A percentile compares a stretch with the other conserved stretches of the same genome.
phyloP scores from a whole-genome alignment of 1,140 invertebrate species.

The Lordiphosa stackelbergi region DNA sequence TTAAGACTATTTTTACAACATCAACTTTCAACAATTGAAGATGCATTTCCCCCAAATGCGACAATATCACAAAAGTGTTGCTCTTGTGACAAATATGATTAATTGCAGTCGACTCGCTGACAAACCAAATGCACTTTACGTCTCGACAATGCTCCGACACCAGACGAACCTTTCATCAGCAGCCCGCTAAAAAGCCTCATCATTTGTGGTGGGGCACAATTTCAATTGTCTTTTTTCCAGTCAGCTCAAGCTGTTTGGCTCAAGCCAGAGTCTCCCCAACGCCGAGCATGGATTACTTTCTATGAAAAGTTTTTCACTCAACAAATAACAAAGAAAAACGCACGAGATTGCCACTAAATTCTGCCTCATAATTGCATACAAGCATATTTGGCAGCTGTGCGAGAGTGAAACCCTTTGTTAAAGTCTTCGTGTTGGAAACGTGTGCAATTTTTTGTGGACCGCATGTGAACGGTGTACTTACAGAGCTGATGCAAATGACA shows the following conservation, averaged over 20 bases:
- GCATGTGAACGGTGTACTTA: no score
- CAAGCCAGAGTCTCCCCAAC: not conserved
- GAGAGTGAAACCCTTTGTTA: not conserved
- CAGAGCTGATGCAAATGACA: no score
- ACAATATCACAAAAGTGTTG: not conserved
- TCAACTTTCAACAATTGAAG: constrained; percentile 12
- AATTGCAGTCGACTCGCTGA: constrained; percentile 4
- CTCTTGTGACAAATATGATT: constrained; percentile 24
- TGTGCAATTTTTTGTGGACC: no score
- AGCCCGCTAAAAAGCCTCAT: constrained; percentile 6
- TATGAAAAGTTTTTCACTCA: constrained; percentile 17
- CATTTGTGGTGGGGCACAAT: constrained; percentile 21
- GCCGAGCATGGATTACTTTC: constrained; percentile 6
- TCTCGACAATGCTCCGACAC: constrained; percentile 1
- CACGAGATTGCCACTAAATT: constrained; percentile 34
- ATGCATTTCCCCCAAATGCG: constrained; percentile 1
- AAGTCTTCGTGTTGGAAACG: no score
- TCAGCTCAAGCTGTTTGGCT: no score
- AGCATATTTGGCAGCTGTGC: not conserved
- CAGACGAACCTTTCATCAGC: constrained; percentile 1
- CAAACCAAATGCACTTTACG: constrained; percentile 19
- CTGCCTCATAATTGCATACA: constrained; percentile 26
- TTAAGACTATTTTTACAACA: constrained; percentile 6
- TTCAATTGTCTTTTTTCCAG: constrained; percentile 23
- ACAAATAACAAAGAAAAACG: constrained; percentile 30